phyloP scores from a whole-genome alignment of 1,140 invertebrate genomes.

The Bombus superbus region DNA sequence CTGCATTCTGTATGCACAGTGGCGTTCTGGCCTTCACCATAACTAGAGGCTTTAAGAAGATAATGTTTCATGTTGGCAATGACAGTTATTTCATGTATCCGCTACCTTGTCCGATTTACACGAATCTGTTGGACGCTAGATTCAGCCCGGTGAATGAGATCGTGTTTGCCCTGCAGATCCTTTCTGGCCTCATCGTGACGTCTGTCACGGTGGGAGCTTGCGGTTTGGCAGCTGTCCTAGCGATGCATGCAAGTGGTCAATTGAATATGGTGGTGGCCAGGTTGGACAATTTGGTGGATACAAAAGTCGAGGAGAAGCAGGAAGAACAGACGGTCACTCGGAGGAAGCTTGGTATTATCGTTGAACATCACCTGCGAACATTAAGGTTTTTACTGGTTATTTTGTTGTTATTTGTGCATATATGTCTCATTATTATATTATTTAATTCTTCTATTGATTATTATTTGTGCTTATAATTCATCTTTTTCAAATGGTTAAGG shows the following conservation, averaged over 20 bases:
- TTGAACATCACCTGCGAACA: slow-evolving; percentile 48
- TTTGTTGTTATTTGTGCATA: background rate
- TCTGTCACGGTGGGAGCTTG: slow-evolving; percentile 53
- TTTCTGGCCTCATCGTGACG: slow-evolving; percentile 48
- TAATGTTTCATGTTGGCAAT: slow-evolving; percentile 36
- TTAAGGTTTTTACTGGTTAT: slow-evolving; percentile 32
- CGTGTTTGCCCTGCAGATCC: slow-evolving; percentile 27
- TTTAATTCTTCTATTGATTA: too few species aligned
- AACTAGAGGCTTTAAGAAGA: slow-evolving; percentile 57
- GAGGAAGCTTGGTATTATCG: slow-evolving; percentile 23
- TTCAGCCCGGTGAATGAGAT: slow-evolving; percentile 59
- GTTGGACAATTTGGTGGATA: slow-evolving; percentile 45
- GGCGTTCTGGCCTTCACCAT: slow-evolving; percentile 70
- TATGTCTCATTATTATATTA: background rate
- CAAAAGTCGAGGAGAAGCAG: background rate
- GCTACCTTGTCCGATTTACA: slow-evolving; percentile 51
- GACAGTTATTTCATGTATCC: slow-evolving; percentile 43
- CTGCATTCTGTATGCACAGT: slow-evolving; percentile 68
- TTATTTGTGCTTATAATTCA: too few species aligned
- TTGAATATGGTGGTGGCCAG: slow-evolving; percentile 49
- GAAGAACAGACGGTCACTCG: background rate
- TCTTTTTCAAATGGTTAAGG: background rate
- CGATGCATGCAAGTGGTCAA: slow-evolving; percentile 67
- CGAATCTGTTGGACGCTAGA: slow-evolving; percentile 38
- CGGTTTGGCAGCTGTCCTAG: slow-evolving; percentile 58